phyloP scores from a whole-genome alignment of 2,797 vertebrate genomes.

The Jordanella pulchra region DNA sequence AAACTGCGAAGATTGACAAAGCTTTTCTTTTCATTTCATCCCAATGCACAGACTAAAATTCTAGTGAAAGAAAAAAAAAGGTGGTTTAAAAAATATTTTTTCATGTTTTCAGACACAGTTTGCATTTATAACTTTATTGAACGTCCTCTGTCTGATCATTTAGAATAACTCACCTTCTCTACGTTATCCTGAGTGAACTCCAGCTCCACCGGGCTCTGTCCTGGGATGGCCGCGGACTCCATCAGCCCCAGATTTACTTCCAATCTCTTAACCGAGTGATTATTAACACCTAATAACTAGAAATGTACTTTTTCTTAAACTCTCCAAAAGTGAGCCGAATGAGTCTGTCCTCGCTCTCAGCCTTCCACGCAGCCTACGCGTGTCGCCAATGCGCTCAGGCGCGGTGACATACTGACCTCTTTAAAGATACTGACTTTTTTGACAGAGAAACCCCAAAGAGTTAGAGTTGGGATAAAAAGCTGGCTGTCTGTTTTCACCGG shows the following conservation, averaged over 20 bases:
- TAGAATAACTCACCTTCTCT: constrained; percentile 74
- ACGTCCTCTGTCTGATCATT: background rate
- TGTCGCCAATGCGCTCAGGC: constrained; percentile 32
- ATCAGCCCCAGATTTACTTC: constrained; percentile 27
- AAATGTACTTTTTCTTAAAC: background rate
- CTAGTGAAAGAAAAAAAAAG: no score
- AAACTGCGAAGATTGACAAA: constrained; percentile 13
- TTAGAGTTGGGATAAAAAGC: no score
- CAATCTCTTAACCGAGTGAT: constrained; percentile 5
- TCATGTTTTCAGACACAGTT: background rate
- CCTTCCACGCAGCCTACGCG: constrained; percentile 51
- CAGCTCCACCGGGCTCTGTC: constrained; percentile 54
- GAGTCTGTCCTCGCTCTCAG: constrained; percentile 42
- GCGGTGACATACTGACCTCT: constrained; percentile 60
- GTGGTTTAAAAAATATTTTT: background rate
- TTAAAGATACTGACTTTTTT: background rate
- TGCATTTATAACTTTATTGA: background rate
- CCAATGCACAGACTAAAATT: background rate
- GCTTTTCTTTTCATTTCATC: background rate
- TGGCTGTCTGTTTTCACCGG: background rate
- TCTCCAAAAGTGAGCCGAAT: constrained; percentile 24
- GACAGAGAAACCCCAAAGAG: background rate
- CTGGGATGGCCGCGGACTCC: constrained; percentile 58
- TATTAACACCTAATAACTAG: background rate
- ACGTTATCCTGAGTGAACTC: constrained; percentile 78